Evolutionary conservation across 2,888 invertebrate genomes (phyloP).

Genomic region (Phytoseiulus persimilis): DNA sequence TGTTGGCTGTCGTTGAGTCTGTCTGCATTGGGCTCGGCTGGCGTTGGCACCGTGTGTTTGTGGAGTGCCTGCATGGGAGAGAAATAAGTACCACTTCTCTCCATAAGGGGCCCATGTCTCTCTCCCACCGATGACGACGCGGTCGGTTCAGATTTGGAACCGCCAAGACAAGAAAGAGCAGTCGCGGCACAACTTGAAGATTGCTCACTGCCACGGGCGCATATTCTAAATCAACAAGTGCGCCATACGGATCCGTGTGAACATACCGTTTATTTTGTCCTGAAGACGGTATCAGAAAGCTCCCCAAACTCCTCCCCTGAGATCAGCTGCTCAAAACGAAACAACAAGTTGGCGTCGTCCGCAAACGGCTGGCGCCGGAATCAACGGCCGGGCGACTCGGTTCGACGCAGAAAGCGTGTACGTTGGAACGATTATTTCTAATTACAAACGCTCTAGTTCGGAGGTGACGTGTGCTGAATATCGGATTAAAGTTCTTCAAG

Average conservation of each 20-base stretch:
- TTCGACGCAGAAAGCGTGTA: not conserved
- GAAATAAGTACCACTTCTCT: not conserved
- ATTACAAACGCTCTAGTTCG: not conserved
- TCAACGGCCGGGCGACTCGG: not conserved
- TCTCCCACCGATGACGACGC: not conserved
- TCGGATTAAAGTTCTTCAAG: not conserved
- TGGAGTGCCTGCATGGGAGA: not conserved
- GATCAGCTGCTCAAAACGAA: not conserved
- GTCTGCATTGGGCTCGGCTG: not conserved
- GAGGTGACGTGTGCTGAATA: not conserved
- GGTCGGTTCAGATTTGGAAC: not conserved
- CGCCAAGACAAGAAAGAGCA: not conserved
- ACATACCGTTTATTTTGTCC: not conserved
- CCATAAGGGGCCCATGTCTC: not conserved
- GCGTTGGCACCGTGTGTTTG: not conserved
- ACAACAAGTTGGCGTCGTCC: constrained; percentile 5
- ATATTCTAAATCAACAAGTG: not conserved
- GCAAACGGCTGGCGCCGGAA: not conserved
- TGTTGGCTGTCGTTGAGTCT: too few relatives aligned
- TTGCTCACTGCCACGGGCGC: not conserved
- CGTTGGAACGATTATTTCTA: not conserved
- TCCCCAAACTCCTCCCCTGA: not conserved
- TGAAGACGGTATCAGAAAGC: not conserved
- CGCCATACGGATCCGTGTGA: not conserved
- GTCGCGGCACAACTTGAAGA: not conserved